Evolutionary conservation across 2,797 vertebrate species (phyloP).

Genomic region (Anguilla megastoma): DNA sequence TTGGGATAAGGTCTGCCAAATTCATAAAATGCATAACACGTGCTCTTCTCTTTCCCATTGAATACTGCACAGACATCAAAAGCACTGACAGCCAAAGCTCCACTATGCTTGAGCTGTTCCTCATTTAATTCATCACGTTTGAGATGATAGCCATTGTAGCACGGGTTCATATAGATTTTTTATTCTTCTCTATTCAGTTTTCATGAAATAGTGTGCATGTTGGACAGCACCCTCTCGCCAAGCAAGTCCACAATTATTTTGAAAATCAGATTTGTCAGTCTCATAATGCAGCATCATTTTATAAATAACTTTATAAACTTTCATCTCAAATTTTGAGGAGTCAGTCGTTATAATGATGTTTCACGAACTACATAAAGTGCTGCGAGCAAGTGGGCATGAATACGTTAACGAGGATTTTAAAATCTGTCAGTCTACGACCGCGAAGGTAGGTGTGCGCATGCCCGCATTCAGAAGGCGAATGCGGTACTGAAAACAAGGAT

Average conservation of each 20-base stretch:
- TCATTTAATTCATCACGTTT: no score
- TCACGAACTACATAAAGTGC: not conserved
- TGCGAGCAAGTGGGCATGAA: not conserved
- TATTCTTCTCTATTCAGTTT: not conserved
- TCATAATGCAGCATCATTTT: not conserved
- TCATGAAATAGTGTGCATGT: not conserved
- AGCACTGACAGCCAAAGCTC: not conserved
- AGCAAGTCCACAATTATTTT: not conserved
- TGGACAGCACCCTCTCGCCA: not conserved
- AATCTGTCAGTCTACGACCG: conserved; percentile 53
- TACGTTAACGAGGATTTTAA: not conserved
- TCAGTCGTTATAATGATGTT: not conserved
- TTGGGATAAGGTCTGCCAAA: no score
- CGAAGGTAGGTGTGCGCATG: conserved; percentile 63
- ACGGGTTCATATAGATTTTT: no score
- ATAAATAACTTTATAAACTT: not conserved
- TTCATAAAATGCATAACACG: not conserved
- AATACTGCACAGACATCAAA: not conserved
- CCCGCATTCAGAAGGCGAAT: conserved; percentile 64
- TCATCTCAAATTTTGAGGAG: not conserved
- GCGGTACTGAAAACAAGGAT: conserved; percentile 70
- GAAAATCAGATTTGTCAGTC: not conserved
- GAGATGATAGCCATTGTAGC: not conserved
- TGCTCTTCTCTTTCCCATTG: not conserved
- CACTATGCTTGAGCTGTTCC: no score